A percentile compares a stretch with the other conserved stretches of the same genome.
phyloP scores from a whole-genome alignment of 2,113 vertebrate genomes.

The Corydoras sp. region DNA sequence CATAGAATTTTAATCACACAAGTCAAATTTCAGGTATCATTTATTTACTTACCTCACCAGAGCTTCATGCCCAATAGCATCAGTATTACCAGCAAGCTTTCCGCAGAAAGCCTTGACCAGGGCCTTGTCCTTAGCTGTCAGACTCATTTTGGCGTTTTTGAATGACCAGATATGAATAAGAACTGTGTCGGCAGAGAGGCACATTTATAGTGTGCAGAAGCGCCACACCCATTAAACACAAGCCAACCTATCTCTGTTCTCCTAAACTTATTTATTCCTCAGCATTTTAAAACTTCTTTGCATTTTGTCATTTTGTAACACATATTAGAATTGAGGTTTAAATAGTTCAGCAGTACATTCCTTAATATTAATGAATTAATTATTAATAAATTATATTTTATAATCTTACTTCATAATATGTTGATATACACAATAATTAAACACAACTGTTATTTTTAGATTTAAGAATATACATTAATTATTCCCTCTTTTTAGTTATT shows the following conservation, averaged over 20 bases:
- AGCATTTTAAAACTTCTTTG: not conserved
- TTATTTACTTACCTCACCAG: constrained; percentile 44
- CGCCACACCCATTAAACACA: constrained; percentile 25
- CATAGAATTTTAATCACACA: not conserved
- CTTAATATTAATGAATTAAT: no score
- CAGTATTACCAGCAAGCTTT: constrained; percentile 45
- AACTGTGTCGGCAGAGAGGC: not conserved
- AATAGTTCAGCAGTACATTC: no score
- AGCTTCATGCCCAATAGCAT: constrained; percentile 47
- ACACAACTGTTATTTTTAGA: no score
- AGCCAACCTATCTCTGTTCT: not conserved
- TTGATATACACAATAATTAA: no score
- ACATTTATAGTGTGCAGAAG: constrained; percentile 24
- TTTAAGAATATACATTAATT: no score
- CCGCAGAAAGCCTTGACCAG: constrained; percentile 54
- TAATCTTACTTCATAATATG: no score
- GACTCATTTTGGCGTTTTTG: constrained; percentile 58
- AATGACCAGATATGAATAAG: not conserved
- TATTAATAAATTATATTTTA: no score
- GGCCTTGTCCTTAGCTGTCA: constrained; percentile 50
- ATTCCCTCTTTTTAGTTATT: no score
- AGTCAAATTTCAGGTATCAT: not conserved
- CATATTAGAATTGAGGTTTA: not conserved
- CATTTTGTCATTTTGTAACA: not conserved
- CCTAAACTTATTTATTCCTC: no score